A percentile compares a stretch with the other conserved stretches of the same genome.
phyloP scores from a whole-genome alignment of 2,113 vertebrate species.

The Drymodes brunneopygia region DNA sequence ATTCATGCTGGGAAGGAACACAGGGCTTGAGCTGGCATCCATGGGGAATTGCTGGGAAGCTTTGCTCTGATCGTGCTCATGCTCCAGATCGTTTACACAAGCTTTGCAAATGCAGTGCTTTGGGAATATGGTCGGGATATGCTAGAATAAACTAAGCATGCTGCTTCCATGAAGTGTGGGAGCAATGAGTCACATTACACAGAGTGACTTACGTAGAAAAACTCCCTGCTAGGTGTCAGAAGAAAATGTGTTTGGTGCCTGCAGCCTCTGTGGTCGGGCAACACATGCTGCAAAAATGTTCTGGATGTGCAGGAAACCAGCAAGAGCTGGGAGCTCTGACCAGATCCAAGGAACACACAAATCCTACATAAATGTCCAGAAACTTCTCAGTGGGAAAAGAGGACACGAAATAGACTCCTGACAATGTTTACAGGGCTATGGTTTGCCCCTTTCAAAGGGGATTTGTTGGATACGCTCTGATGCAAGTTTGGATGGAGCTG shows the following conservation, averaged over 20 bases:
- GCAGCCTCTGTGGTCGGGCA: conserved; percentile 27
- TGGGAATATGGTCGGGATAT: neutral
- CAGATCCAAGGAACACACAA: neutral
- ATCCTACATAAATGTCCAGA: neutral
- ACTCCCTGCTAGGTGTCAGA: conserved; percentile 58
- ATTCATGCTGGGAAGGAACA: neutral
- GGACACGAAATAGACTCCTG: neutral
- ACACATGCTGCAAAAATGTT: conserved; percentile 56
- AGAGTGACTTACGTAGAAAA: conserved; percentile 14
- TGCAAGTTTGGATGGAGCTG: neutral
- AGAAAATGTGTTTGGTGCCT: conserved; percentile 40
- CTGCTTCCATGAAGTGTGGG: conserved; percentile 32
- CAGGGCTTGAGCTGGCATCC: neutral
- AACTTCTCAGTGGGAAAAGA: neutral
- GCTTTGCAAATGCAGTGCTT: neutral
- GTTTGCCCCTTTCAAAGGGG: neutral
- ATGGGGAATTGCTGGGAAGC: neutral
- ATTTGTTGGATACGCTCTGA: neutral
- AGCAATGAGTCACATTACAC: conserved; percentile 40
- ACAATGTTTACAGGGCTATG: neutral
- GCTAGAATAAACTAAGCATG: neutral
- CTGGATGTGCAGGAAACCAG: conserved; percentile 20
- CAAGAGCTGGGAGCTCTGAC: neutral
- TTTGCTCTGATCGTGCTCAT: fast-evolving
- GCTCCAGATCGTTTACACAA: neutral